phyloP scores from a whole-genome alignment of 2,888 invertebrate genomes.

The Andrena bicolor region DNA sequence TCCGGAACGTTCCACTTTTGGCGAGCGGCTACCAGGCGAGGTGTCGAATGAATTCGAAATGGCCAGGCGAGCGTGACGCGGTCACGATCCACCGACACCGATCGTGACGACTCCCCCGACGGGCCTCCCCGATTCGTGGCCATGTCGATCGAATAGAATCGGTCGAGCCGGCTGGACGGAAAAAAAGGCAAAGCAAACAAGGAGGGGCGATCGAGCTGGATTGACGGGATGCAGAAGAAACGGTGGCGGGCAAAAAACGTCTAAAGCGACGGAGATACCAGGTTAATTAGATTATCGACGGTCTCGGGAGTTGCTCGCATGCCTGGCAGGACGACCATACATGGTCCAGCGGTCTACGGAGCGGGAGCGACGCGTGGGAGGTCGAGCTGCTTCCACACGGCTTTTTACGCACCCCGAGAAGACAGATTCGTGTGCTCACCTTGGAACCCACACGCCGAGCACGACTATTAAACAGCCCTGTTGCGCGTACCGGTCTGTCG shows the following conservation, averaged over 20 bases:
- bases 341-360: slow-evolving; percentile 70
- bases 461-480: slow-evolving; percentile 38
- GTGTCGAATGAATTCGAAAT: slow-evolving; percentile 67
- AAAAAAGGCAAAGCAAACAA: background rate
- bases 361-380: slow-evolving; percentile 73
- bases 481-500: background rate
- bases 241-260: slow-evolving; percentile 34
- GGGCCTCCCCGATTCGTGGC: background rate
- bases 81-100: background rate
- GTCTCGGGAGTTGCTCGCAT: slow-evolving; percentile 32
- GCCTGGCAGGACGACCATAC: slow-evolving; percentile 68
- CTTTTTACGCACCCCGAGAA: slow-evolving; percentile 63
- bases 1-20: slow-evolving; percentile 53
- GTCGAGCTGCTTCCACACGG: slow-evolving; percentile 60
- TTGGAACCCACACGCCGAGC: slow-evolving; percentile 49
- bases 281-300: slow-evolving; percentile 71
- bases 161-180: slow-evolving; percentile 8
- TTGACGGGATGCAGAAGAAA: slow-evolving; percentile 51
- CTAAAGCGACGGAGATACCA: slow-evolving; percentile 44
- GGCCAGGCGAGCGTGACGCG: slow-evolving; percentile 58
- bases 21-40: slow-evolving; percentile 38
- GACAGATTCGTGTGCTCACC: slow-evolving; percentile 63
- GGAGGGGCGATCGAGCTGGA: slow-evolving; percentile 37
- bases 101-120: slow-evolving; percentile 8
- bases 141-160: slow-evolving; percentile 17